Percentiles rank a stretch among this genome's conserved stretches.
These are phyloP conservation scores for Gortyna flavago DNA, from an alignment of 2,888 invertebrate genomes.

Conservation along the genomic window DNA sequence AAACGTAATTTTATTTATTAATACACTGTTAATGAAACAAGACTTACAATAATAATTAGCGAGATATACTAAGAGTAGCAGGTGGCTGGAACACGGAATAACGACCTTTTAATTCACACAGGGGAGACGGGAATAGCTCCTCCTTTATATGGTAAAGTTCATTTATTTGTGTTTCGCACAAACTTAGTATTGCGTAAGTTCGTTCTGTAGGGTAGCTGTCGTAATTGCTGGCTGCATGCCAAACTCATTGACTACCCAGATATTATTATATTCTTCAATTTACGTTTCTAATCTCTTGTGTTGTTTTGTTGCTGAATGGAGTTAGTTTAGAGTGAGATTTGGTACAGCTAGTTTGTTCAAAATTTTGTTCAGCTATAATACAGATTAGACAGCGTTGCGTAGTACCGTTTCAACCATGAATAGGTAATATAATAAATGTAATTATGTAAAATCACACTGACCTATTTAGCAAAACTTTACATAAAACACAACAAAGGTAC, in stretches of 20 bases:
- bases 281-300: slow-evolving; percentile 46
- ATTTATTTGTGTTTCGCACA: slow-evolving; percentile 55
- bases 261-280: slow-evolving; percentile 52
- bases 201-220: slow-evolving; percentile 32
- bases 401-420: slow-evolving; percentile 6
- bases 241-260: slow-evolving; percentile 57
- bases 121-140: slow-evolving; percentile 43
- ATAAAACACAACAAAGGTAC: slow-evolving; percentile 28
- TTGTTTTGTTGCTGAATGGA: slow-evolving; percentile 11
- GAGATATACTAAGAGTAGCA: slow-evolving; percentile 59
- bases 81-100: slow-evolving; percentile 58
- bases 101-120: slow-evolving; percentile 60
- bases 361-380: neutral
- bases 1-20: slow-evolving; percentile 26
- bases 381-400: slow-evolving; percentile 5
- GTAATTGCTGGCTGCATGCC: slow-evolving; percentile 63
- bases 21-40: slow-evolving; percentile 36
- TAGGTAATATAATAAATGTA: neutral
- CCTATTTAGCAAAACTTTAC: slow-evolving; percentile 30
- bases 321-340: slow-evolving; percentile 1
- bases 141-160: slow-evolving; percentile 44
- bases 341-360: neutral
- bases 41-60: slow-evolving; percentile 55
- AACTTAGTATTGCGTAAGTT: slow-evolving; percentile 56
- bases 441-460: slow-evolving; percentile 8